These are phyloP conservation scores for Tyria jacobaeae DNA, from an alignment of 2,888 invertebrate genomes.

Conservation along the genomic window DNA sequence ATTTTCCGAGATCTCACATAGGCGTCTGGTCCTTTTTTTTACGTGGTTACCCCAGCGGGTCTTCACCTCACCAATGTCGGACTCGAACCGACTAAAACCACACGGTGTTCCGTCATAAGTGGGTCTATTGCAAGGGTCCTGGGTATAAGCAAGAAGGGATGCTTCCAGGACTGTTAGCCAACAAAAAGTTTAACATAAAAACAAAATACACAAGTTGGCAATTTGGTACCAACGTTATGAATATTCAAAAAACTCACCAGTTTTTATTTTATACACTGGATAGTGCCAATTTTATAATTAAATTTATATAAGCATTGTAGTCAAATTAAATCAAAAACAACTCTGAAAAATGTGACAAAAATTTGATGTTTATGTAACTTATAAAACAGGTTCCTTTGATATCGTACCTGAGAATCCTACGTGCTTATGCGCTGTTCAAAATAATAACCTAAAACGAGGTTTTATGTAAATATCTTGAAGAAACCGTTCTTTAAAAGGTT, in stretches of 20 bases:
- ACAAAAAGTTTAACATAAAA: constrained; percentile 44
- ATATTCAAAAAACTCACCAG: constrained; percentile 43
- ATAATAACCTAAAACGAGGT: constrained; percentile 23
- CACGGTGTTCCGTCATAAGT: too few species aligned
- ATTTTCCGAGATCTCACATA: too few species aligned
- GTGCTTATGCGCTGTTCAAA: constrained; percentile 25
- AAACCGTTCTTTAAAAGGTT: neutral
- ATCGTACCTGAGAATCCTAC: constrained; percentile 18
- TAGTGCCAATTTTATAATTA: constrained; percentile 46
- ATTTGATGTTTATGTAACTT: constrained; percentile 13
- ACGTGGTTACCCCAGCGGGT: too few species aligned
- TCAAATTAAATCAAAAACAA: constrained; percentile 32
- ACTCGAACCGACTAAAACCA: too few species aligned
- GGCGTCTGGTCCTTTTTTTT: too few species aligned
- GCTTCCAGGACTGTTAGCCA: constrained; percentile 22
- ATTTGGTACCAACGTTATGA: constrained; percentile 48
- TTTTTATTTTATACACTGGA: constrained; percentile 39
- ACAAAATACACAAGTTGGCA: constrained; percentile 48
- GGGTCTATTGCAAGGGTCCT: too few species aligned
- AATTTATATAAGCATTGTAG: constrained; percentile 42
- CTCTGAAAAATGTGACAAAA: neutral
- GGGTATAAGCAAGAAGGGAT: constrained; percentile 9
- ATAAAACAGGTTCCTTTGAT: constrained; percentile 21
- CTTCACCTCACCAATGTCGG: too few species aligned
- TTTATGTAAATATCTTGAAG: constrained; percentile 21